phyloP scores from a whole-genome alignment of 2,113 vertebrate species.

The Brevimyrus niger region DNA sequence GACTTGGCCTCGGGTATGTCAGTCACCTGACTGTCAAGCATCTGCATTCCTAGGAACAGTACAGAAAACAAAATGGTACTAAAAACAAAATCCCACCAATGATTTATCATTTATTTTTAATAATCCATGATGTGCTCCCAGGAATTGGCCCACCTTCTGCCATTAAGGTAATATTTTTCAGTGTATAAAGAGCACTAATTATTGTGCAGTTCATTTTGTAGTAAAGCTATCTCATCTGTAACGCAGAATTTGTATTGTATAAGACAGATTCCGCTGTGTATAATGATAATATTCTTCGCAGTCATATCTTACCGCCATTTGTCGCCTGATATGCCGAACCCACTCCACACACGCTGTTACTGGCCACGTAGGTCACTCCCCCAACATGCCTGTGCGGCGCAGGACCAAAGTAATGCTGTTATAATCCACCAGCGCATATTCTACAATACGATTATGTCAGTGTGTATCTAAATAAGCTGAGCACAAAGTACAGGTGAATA shows the following conservation, averaged over 20 bases:
- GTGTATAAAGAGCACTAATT: neutral
- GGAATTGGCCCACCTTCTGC: neutral
- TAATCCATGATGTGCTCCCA: neutral
- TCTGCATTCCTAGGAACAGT: conserved; percentile 55
- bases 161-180: neutral
- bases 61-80: neutral
- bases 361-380: conserved; percentile 53
- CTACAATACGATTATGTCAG: neutral
- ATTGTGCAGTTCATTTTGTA: neutral
- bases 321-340: conserved; percentile 57
- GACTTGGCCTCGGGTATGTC: conserved; percentile 66
- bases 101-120: neutral
- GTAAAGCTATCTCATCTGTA: neutral
- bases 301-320: conserved; percentile 54
- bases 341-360: conserved; percentile 52
- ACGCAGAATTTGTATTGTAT: neutral
- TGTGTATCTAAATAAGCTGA: neutral
- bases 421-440: neutral
- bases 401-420: neutral
- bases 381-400: conserved; percentile 60
- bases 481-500: neutral
- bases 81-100: neutral
- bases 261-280: neutral
- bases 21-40: conserved; percentile 63
- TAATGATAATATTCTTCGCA: neutral